phyloP scores from a whole-genome alignment of 2,797 vertebrate genomes.

The Cuculus canorus region DNA sequence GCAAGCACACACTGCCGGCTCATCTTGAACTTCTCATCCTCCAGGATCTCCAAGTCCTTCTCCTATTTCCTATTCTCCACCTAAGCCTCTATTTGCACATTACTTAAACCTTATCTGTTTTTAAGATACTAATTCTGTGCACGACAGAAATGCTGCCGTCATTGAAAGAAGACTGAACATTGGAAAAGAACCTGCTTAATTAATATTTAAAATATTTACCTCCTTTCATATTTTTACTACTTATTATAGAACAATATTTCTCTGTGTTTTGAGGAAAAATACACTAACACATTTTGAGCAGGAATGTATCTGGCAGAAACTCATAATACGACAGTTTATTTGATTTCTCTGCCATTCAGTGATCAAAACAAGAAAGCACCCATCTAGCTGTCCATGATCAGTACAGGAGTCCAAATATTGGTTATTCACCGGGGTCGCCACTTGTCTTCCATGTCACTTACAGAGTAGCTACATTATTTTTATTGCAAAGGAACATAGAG shows the following conservation, averaged over 20 bases:
- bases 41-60: too few relatives aligned
- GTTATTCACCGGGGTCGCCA: accelerated
- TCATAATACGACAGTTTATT: not conserved
- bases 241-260: not conserved
- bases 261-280: not conserved
- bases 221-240: not conserved
- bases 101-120: not conserved
- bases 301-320: not conserved
- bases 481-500: not conserved
- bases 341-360: not conserved
- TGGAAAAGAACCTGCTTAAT: not conserved
- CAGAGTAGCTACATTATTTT: not conserved
- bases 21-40: too few relatives aligned
- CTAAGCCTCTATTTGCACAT: too few relatives aligned
- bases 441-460: not conserved
- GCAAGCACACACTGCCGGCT: too few relatives aligned
- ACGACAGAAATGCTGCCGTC: not conserved
- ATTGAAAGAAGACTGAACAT: not conserved
- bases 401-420: not conserved
- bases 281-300: not conserved
- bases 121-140: not conserved
- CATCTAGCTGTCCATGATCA: not conserved
- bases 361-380: not conserved
- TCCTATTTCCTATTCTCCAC: too few relatives aligned
- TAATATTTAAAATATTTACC: not conserved